Evolutionary conservation across 2,797 vertebrate genomes (phyloP).

Genomic region (Cephalopachus bancanus): DNA sequence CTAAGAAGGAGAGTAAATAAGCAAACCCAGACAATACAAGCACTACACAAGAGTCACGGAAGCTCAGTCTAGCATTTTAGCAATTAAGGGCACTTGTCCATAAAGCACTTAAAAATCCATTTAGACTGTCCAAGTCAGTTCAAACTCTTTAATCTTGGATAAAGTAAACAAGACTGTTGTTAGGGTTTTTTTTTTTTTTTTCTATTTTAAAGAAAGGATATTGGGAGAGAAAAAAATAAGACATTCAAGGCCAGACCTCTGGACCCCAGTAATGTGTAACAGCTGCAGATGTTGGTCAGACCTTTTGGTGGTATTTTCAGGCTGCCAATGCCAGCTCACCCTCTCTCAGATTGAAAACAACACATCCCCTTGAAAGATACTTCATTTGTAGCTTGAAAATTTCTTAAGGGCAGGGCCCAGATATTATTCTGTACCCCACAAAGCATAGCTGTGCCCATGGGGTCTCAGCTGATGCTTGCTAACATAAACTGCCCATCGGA

Average conservation of each 20-base stretch:
- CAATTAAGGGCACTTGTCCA: constrained; percentile 63
- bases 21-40: constrained; percentile 30
- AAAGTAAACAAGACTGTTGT: constrained; percentile 79
- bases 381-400: constrained; percentile 31
- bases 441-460: not conserved
- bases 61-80: constrained; percentile 70
- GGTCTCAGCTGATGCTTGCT: not conserved
- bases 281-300: constrained; percentile 37
- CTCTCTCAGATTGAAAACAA: constrained; percentile 5
- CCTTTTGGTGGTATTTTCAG: constrained; percentile 3
- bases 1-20: constrained; percentile 75
- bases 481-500: not conserved
- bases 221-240: constrained; percentile 43
- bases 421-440: not conserved
- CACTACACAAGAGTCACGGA: not conserved
- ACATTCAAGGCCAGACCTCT: constrained; percentile 60
- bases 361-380: constrained; percentile 5
- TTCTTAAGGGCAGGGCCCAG: not conserved
- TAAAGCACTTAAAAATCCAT: constrained; percentile 71
- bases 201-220: constrained; percentile 76
- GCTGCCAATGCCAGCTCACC: not conserved
- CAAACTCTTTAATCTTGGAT: constrained; percentile 75
- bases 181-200: not conserved
- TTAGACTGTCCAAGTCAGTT: constrained; percentile 59
- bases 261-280: constrained; percentile 51